Evolutionary conservation across 92 coral and sea anemone species (phyloP).

Genomic region (Metridium senile): DNA sequence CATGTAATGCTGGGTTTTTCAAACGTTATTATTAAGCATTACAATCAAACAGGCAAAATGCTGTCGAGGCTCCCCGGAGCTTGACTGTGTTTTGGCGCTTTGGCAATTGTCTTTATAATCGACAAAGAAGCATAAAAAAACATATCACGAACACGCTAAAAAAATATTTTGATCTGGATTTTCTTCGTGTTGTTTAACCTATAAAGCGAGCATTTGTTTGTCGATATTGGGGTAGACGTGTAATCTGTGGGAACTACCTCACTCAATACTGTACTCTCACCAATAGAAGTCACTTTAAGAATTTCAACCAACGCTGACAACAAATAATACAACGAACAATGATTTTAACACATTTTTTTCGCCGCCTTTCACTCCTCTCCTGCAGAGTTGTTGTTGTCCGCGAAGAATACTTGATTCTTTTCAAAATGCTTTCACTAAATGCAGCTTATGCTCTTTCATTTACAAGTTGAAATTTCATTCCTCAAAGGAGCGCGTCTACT

Average conservation of each 20-base stretch:
- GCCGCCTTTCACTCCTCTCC: constrained; percentile 1
- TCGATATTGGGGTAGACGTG: constrained; percentile 17
- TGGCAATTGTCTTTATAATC: constrained; percentile 6
- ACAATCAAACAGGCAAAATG: constrained; percentile 1
- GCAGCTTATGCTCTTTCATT: not conserved
- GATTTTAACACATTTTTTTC: not conserved
- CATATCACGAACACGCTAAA: not conserved
- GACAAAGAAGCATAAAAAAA: not conserved
- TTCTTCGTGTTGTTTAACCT: constrained; percentile 10
- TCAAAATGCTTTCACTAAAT: constrained; percentile 1
- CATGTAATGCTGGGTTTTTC: constrained; percentile 12
- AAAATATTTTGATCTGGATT: not conserved
- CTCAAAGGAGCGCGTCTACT: not conserved
- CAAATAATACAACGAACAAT: not conserved
- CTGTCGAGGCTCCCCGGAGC: constrained; percentile 11
- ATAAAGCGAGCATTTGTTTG: constrained; percentile 11
- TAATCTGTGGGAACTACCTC: constrained; percentile 13
- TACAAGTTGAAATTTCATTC: not conserved
- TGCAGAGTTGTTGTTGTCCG: constrained; percentile 13
- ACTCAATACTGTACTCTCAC: not conserved
- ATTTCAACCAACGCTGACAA: constrained; percentile 13
- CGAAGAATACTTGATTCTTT: not conserved
- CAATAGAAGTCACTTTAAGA: constrained; percentile 27
- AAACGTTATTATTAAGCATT: not conserved
- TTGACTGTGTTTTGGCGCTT: constrained; percentile 1